Conservation (phyloP, 2,888 invertebrate genomes). For the Dryobota labecula region DNA sequence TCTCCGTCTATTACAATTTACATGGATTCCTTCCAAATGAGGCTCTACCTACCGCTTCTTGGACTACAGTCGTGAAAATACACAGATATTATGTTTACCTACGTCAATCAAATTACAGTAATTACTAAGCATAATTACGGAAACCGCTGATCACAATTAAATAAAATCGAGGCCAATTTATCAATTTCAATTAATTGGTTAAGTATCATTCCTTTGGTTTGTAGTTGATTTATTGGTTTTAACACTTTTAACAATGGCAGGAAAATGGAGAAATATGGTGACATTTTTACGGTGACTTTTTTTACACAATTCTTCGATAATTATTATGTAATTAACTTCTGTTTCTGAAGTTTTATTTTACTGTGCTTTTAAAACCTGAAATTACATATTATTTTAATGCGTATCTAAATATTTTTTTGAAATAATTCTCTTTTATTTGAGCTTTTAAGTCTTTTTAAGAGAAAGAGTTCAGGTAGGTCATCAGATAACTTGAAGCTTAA, state of each 20-base stretch:
- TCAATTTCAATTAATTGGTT: constrained; percentile 31
- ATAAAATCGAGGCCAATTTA: constrained; percentile 41
- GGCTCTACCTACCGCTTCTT: background rate
- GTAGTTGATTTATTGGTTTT: constrained; percentile 36
- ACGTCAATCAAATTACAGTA: background rate
- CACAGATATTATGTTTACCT: background rate
- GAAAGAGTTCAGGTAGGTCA: too few relatives aligned
- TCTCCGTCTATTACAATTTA: too few relatives aligned
- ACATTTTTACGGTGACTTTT: constrained; percentile 30
- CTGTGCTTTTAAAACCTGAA: background rate
- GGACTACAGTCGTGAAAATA: background rate
- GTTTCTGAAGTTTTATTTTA: background rate
- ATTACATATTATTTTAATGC: background rate
- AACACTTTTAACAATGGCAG: constrained; percentile 43
- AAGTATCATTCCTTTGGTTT: constrained; percentile 40
- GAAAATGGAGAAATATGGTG: constrained; percentile 13
- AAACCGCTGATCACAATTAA: constrained; percentile 34
- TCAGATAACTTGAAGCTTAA: too few relatives aligned
- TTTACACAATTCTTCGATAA: constrained; percentile 27
- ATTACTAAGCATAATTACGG: constrained; percentile 8
- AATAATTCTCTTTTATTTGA: background rate
- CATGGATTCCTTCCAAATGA: too few relatives aligned
- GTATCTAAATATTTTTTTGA: background rate
- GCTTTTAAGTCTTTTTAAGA: too few relatives aligned
- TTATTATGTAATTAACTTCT: background rate